Percentiles rank a stretch among this genome's conserved stretches.
These are phyloP conservation scores for Telmatherina bonti DNA, from an alignment of 2,797 vertebrate genomes.

Conservation along the genomic window DNA sequence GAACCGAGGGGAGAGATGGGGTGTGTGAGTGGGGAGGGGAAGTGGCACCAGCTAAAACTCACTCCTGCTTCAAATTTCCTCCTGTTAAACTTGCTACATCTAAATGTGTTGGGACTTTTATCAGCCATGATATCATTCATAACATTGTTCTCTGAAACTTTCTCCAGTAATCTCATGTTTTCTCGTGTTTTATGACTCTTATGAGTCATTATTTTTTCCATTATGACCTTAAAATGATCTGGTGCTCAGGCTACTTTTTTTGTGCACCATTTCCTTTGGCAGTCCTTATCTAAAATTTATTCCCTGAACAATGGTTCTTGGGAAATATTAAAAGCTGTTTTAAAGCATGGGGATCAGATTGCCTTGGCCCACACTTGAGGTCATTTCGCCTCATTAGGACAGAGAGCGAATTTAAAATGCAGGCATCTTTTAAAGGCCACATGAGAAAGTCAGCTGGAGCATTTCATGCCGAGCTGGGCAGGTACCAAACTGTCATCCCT, in stretches of 20 bases:
- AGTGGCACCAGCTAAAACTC: slow-evolving; percentile 40
- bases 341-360: slow-evolving; percentile 56
- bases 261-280: slow-evolving; percentile 68
- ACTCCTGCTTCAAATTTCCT: slow-evolving; percentile 43
- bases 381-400: slow-evolving; percentile 56
- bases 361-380: slow-evolving; percentile 58
- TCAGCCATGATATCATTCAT: neutral
- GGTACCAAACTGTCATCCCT: slow-evolving; percentile 48
- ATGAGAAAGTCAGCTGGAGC: slow-evolving; percentile 30
- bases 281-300: slow-evolving; percentile 69
- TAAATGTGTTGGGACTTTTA: slow-evolving; percentile 22
- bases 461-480: slow-evolving; percentile 53
- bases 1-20: slow-evolving; percentile 15
- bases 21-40: slow-evolving; percentile 23
- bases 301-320: slow-evolving; percentile 63
- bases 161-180: slow-evolving; percentile 53
- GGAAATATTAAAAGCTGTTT: slow-evolving; percentile 71
- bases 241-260: slow-evolving; percentile 60
- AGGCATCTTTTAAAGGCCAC: slow-evolving; percentile 18
- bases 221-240: slow-evolving; percentile 70
- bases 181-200: slow-evolving; percentile 64
- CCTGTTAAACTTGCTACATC: slow-evolving; percentile 44
- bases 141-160: slow-evolving; percentile 42
- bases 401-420: slow-evolving; percentile 33
- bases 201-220: slow-evolving; percentile 61